A percentile compares a stretch with the other conserved stretches of the same genome.
phyloP scores from a whole-genome alignment of 2,113 vertebrate genomes.

The Charadrius vociferus region DNA sequence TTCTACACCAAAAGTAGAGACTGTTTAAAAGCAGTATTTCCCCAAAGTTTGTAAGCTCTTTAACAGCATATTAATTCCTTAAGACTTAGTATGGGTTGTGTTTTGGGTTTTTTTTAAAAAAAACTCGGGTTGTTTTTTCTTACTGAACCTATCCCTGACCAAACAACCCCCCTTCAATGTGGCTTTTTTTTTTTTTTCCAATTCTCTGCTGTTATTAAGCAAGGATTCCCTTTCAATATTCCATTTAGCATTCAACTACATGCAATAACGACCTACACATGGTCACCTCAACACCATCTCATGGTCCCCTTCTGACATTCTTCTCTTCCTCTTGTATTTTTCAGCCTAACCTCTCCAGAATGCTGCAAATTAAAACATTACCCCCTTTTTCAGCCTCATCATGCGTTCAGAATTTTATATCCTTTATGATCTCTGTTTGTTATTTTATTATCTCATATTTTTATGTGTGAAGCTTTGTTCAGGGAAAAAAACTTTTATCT shows the following conservation, averaged over 20 bases:
- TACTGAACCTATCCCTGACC: background rate
- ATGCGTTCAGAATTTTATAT: background rate
- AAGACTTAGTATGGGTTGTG: background rate
- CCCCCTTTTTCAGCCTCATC: background rate
- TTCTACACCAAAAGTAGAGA: background rate
- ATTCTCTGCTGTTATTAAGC: background rate
- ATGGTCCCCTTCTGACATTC: background rate
- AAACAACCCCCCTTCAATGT: background rate
- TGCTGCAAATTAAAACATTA: background rate
- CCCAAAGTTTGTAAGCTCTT: background rate
- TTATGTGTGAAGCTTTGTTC: background rate
- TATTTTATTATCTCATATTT: background rate
- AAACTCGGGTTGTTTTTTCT: accelerated
- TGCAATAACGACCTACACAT: background rate
- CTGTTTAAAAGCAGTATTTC: background rate
- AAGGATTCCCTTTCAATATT: background rate
- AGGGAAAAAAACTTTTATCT: background rate
- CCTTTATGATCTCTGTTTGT: background rate
- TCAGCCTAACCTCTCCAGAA: background rate
- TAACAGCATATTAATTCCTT: background rate
- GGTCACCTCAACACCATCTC: background rate
- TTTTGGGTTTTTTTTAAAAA: too few species aligned
- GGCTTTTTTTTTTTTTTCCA: too few species aligned
- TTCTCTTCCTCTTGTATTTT: background rate
- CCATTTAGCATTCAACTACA: background rate